Evolutionary conservation across 1,140 invertebrate genomes (phyloP), one percentile per base, ranked within the genome.

Genomic region (Drosophila eugracilis): DNA sequence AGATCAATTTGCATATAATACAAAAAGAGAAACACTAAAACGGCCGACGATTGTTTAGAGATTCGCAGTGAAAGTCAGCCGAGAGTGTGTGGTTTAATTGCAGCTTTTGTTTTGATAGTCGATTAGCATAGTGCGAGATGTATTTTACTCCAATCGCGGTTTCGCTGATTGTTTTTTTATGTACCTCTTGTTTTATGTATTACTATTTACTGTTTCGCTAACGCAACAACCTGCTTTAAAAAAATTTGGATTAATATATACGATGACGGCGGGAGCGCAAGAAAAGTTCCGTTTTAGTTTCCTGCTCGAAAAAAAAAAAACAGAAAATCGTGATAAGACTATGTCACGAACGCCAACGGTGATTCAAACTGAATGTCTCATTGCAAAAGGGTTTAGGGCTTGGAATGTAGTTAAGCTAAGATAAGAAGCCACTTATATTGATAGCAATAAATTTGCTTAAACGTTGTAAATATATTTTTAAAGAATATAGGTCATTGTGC

Each of bases 1-100:
- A 42, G 49, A 50, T 45, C 32, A 71, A 84, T 85, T 85, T 77
- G 81, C 80, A 85, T 85, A 85, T 80, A 76, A 85, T 80, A 65
- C 67, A 70, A 66, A 86, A 80, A 86, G 76, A 74, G 81, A 85
- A 86, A 86, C 67, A 84, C 59, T 66, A 26, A 67, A 67, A 65
- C 63, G 63, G 45, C 59, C 36, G 59, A 39, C 44, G 44, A 67
- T 67, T 74, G 54, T 69, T 57, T 47, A 2, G n/a, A 65, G 60
- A 65, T 65, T 65, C 41, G 60, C 55, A 80, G 80, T 65, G 80
- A 85, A 85, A 85, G 80, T 86, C 62, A 73, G 53, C 26, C 37
- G n/a, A 12, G 62, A 67, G 24, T 59, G 45, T 48, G 50, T 73
- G 55, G 73, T 70, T 85, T 85, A 86, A 85, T 85, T 85, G 67